These are phyloP conservation scores for Caenorhabditis sulstoni DNA, from an alignment of 2,888 invertebrate species.

Conservation along the genomic window DNA sequence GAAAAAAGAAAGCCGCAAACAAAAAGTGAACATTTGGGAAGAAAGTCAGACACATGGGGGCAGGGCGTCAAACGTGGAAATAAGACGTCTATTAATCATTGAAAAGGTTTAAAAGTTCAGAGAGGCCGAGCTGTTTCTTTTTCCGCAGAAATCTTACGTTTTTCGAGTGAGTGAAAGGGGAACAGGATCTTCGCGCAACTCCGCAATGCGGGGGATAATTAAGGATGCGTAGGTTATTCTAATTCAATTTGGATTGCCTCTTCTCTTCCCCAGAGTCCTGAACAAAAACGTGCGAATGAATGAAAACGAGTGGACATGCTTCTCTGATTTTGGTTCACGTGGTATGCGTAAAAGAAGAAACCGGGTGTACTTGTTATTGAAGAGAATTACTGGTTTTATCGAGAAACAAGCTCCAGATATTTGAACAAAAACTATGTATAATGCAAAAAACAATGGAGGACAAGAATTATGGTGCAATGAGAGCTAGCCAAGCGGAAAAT, in stretches of 20 bases:
- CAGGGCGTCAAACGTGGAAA: slow-evolving; percentile 32
- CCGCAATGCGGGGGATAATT: slow-evolving; percentile 38
- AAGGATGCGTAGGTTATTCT: slow-evolving; percentile 54
- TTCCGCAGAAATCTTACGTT: not conserved
- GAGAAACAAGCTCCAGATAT: slow-evolving; percentile 8
- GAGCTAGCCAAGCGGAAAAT: slow-evolving; percentile 49
- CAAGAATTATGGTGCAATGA: slow-evolving; percentile 33
- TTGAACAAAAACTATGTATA: slow-evolving; percentile 27
- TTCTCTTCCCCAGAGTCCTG: slow-evolving; percentile 33
- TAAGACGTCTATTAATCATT: slow-evolving; percentile 55
- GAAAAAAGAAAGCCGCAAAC: not conserved
- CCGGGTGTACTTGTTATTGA: not conserved
- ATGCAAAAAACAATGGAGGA: slow-evolving; percentile 37
- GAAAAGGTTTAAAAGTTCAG: slow-evolving; percentile 53
- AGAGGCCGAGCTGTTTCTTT: not conserved
- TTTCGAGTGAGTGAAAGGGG: slow-evolving; percentile 11
- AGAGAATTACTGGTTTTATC: not conserved
- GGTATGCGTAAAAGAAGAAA: not conserved
- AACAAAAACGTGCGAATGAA: slow-evolving; percentile 18
- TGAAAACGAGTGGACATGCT: slow-evolving; percentile 8
- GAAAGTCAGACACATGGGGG: slow-evolving; percentile 33
- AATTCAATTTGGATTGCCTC: slow-evolving; percentile 53
- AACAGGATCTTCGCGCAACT: slow-evolving; percentile 39
- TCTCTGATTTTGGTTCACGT: slow-evolving; percentile 13
- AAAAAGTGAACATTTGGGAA: slow-evolving; percentile 6